phyloP scores from a whole-genome alignment of 2,888 invertebrate genomes.

The Drosophila kuntzei region DNA sequence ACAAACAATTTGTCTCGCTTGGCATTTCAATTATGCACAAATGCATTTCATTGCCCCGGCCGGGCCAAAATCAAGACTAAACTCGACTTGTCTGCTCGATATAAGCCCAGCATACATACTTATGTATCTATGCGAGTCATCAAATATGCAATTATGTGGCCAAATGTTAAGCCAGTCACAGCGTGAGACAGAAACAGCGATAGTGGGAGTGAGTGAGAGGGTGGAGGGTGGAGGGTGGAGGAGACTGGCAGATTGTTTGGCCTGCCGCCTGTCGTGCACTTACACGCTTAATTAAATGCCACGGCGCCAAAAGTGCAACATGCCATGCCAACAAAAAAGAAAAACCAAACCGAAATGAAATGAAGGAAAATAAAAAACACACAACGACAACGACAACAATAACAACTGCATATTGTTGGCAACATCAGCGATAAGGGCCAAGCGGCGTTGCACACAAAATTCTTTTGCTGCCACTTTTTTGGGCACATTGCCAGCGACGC shows the following conservation, averaged over 20 bases:
- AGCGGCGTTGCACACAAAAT: slow-evolving; percentile 35
- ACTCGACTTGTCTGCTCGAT: slow-evolving; percentile 9
- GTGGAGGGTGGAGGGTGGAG: slow-evolving; percentile 14
- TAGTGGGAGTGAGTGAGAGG: not conserved
- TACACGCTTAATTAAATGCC: slow-evolving; percentile 77
- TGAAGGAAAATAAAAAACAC: not conserved
- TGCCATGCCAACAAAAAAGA: slow-evolving; percentile 55
- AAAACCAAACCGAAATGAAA: not conserved
- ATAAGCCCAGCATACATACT: not conserved
- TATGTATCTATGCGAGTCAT: slow-evolving; percentile 37
- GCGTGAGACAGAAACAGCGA: not conserved
- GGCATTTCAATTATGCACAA: slow-evolving; percentile 55
- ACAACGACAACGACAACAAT: slow-evolving; percentile 4
- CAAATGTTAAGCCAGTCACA: slow-evolving; percentile 22
- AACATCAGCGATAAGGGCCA: slow-evolving; percentile 68
- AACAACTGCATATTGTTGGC: slow-evolving; percentile 59
- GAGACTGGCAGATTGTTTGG: slow-evolving; percentile 25
- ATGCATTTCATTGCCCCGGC: slow-evolving; percentile 40
- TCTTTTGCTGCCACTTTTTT: slow-evolving; percentile 33
- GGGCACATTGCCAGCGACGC: slow-evolving; percentile 52
- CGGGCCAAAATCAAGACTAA: not conserved
- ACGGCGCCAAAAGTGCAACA: slow-evolving; percentile 61
- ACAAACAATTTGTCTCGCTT: slow-evolving; percentile 38
- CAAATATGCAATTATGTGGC: slow-evolving; percentile 61
- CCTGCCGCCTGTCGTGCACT: slow-evolving; percentile 57